A percentile compares a stretch with the other conserved stretches of the same genome.
These are phyloP conservation scores for Patagioenas fasciata DNA, from an alignment of 2,113 vertebrate species.

Conservation along the genomic window DNA sequence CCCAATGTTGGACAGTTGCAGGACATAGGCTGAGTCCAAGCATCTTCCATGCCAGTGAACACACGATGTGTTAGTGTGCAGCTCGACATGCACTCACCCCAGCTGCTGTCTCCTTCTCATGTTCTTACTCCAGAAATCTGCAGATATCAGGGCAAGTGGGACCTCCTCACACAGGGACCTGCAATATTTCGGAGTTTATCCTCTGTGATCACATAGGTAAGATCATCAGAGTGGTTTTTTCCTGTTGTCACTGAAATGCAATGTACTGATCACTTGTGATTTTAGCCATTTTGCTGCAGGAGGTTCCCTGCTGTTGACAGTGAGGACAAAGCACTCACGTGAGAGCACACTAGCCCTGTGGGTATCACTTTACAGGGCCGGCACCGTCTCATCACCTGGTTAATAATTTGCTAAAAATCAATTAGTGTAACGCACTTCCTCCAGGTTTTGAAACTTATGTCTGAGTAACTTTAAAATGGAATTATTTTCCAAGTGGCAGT, in stretches of 20 bases:
- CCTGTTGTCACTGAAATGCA: background rate
- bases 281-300: background rate
- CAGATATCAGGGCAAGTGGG: fast-evolving
- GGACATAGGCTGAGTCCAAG: background rate
- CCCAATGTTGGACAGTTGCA: background rate
- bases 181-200: background rate
- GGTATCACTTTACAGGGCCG: fast-evolving
- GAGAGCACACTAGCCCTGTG: background rate
- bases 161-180: background rate
- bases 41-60: background rate
- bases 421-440: background rate
- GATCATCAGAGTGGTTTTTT: background rate
- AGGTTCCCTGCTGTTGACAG: background rate
- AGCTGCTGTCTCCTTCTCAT: background rate
- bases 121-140: background rate
- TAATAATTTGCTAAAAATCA: conserved; percentile 9
- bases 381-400: background rate
- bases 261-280: background rate
- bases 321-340: fast-evolving
- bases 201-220: background rate
- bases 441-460: background rate
- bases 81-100: background rate
- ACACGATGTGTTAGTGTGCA: background rate
- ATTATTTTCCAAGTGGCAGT: background rate
- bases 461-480: background rate